Percentiles rank a stretch among this genome's conserved stretches.
Conservation (phyloP, 2,888 invertebrate species). For the Pseudococcus longispinus region DNA sequence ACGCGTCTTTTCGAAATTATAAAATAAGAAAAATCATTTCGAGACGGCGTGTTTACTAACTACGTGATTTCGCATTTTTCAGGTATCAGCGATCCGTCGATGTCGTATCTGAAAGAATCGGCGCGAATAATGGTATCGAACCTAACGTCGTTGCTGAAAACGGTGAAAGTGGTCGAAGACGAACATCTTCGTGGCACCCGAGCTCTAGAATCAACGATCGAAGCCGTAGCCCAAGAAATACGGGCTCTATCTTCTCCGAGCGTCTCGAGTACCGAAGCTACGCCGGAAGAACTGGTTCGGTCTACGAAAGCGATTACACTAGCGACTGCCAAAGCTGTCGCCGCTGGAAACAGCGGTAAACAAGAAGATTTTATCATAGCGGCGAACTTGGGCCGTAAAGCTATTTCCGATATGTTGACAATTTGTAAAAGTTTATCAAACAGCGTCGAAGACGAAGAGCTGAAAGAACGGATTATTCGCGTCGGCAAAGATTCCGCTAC, state of each 20-base stretch:
- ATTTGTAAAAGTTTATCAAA: constrained; percentile 73
- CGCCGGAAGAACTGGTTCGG: constrained; percentile 91
- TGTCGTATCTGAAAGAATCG: constrained; percentile 94
- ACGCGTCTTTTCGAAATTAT: no score
- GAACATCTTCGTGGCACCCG: constrained; percentile 95
- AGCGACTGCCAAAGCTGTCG: constrained; percentile 92
- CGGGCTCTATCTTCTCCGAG: constrained; percentile 68
- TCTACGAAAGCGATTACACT: constrained; percentile 93
- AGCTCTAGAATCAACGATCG: constrained; percentile 96
- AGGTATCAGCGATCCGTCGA: constrained; percentile 87
- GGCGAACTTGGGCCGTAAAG: constrained; percentile 92
- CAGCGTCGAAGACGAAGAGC: constrained; percentile 53
- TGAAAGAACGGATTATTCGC: constrained; percentile 64
- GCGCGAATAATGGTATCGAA: constrained; percentile 99
- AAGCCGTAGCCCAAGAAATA: constrained; percentile 96
- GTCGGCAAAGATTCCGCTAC: constrained; percentile 86
- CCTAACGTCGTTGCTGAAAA: constrained; percentile 96
- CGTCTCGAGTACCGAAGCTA: constrained; percentile 68
- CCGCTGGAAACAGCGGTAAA: constrained; percentile 88
- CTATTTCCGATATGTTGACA: constrained; percentile 91
- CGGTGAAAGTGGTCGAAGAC: constrained; percentile 98
- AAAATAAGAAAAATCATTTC: no score
- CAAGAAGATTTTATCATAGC: constrained; percentile 96
- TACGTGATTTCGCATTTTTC: neutral
- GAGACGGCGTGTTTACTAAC: neutral